Conservation (phyloP, 2,113 vertebrate genomes). For the Plotosus lineatus region DNA sequence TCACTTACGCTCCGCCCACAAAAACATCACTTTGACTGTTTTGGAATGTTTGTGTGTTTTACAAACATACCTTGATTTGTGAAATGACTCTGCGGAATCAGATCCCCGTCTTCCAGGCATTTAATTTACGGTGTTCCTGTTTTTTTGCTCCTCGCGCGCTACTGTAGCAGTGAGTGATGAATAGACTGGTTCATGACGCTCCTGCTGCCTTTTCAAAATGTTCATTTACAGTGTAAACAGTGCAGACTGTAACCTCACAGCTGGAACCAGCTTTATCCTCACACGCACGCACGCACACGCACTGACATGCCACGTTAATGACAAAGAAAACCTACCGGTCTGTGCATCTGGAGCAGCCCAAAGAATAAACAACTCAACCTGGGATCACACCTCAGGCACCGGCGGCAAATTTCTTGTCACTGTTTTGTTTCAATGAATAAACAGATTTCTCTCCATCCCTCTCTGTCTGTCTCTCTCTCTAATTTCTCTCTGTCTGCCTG, state of each 20-base stretch:
- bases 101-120: not conserved
- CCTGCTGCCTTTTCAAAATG: not conserved
- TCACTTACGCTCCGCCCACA: not conserved
- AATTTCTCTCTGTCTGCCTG: no score
- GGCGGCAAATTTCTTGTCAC: not conserved
- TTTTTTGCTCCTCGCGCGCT: no score
- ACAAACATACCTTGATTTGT: not conserved
- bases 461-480: no score
- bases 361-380: not conserved
- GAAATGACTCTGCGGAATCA: not conserved
- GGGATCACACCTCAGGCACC: not conserved
- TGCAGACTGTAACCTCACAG: slow-evolving; percentile 23
- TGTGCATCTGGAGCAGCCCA: not conserved
- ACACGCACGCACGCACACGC: slow-evolving; percentile 17
- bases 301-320: slow-evolving; percentile 19
- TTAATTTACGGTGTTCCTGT: not conserved
- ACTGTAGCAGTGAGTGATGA: not conserved
- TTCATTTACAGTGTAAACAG: slow-evolving; percentile 41
- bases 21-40: not conserved
- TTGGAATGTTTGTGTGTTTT: not conserved
- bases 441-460: slow-evolving; percentile 2
- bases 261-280: slow-evolving; percentile 18
- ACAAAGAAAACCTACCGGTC: slow-evolving; percentile 13
- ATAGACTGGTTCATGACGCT: not conserved
- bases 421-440: slow-evolving; percentile 6